Base-by-base conservation (phyloP, 1,140 invertebrate species). In the Cydia fagiglandana region DNA sequence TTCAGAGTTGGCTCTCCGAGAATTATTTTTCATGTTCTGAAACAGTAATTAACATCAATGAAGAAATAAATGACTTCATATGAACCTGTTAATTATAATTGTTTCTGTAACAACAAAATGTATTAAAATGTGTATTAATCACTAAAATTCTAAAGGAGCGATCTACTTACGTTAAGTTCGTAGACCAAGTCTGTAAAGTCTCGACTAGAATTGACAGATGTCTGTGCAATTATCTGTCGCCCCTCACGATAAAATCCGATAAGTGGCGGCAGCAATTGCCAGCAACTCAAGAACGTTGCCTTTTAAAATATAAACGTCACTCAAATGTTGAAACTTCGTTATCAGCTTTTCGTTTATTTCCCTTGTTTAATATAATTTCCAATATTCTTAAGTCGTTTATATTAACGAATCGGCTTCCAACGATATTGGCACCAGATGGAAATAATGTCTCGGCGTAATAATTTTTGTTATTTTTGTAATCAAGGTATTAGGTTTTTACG, bases 151-250 rank as follows among this genome's bases (percentile, higher is more conserved):
- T 28, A 9, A 13, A 64, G 10, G 20, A 15, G 64, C 24, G 12
- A 17, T 20, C 30, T 24, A 34, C 66, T n/a, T 41, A 41, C 7
- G 30, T 61, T 45, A 70, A 70, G 66, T 41, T 70, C 4, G 28
- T 38, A 70, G 66, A 70, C 66, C 3, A 61, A 38, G 66, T 70
- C 28, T 61, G 20, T 61, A 61, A 61, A 61, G 56, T 61, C 56
- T 24, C 24, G 20, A 61, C 66, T 38, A 74, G 30, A 81, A 84
- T 64, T 77, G 76, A 79, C 77, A 80, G 81, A 84, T 81, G 76
- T 81, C 80, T 84, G 70, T 76, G 80, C 83, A 86, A 87, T 86
- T 80, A 86, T 76, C 77, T 73, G 73, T 66, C 79, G 73, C 64
- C 73, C 77, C 41, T 76, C 74, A 45, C 34, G 70, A 68, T 76